Evolutionary conservation across 2,888 invertebrate species (phyloP), one percentile per base, ranked within the genome.

Genomic region (Mythimna albipuncta): DNA sequence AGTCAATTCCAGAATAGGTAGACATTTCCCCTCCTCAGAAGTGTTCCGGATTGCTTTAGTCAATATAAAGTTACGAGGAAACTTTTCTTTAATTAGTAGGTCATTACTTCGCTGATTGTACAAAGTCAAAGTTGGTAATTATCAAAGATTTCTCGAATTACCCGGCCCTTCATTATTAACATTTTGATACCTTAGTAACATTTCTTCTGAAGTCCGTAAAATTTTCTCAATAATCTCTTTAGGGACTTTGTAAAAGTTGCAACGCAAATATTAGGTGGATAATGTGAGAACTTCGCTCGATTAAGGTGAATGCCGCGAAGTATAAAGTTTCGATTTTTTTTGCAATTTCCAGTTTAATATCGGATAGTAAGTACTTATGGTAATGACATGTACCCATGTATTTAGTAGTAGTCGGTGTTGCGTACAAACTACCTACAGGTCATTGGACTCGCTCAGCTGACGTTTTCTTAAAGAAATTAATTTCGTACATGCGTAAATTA

Each of bases 61-160:
- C 41, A 61, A 70, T 50, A 70, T 26, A 47, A 70, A 71, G 26
- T 19, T n/a, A 71, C 41, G 19, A 4, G 2, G 10, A 19, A 52
- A 61, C 19, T 71, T 72, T 50, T 50, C 41, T 52, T 50, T 19
- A 59, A 52, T 50, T 50, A 72, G 10, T n/a, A 61, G 11, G 13
- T n/a, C 44, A 61, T 54, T 35, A 62, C 19, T 35, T 72, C 21
- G 19, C 19, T 59, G 61, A 52, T 50, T 58, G 38, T 41, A 50
- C 9, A n/a, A 21, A 58, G 54, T 62, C 38, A 5, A 63, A 73
- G 73, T 57, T 68, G 41, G 54, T 69, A 68, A 77, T 59, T 58
- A 63, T 38, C 52, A 55, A 52, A 32, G 63, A 66, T 55, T 73
- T 64, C 50, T 66, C 54, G 52, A 66, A 74, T 59, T 73, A 64